Percentiles rank a stretch among this genome's conserved stretches.
Evolutionary conservation across 35 echinoderm and acorn worm species (phyloP).

Genomic region (Nesometra sesokonis): DNA sequence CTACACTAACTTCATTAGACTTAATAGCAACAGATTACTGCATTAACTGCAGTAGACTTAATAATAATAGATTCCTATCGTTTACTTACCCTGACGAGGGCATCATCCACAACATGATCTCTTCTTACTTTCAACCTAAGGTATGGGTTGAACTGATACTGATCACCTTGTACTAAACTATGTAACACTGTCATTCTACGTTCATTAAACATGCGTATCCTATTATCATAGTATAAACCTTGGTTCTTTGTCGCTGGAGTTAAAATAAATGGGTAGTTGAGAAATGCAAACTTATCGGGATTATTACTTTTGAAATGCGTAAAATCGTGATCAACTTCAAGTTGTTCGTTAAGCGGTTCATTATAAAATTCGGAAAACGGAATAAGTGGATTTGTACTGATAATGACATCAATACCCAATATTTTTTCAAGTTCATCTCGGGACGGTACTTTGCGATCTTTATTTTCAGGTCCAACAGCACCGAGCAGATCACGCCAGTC

Average conservation of each 20-base stretch:
- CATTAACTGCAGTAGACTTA: too few relatives aligned
- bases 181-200: conserved; percentile 68
- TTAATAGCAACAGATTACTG: too few relatives aligned
- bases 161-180: conserved; percentile 90
- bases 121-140: conserved; percentile 81
- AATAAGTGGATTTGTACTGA: conserved; percentile 55
- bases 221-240: conserved; percentile 87
- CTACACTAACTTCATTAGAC: too few relatives aligned
- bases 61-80: too few relatives aligned
- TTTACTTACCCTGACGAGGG: conserved; percentile 80
- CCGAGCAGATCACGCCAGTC: conserved; percentile 49
- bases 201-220: conserved; percentile 88
- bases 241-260: conserved; percentile 79
- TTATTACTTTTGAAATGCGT: conserved; percentile 74
- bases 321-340: conserved; percentile 81
- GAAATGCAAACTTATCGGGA: conserved; percentile 65
- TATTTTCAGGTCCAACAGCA: conserved; percentile 39
- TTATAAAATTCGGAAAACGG: conserved; percentile 95
- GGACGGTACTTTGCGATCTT: conserved; percentile 38
- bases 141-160: conserved; percentile 61
- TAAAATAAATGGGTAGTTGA: conserved; percentile 86
- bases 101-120: conserved; percentile 88
- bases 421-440: conserved; percentile 64
- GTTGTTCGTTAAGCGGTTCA: conserved; percentile 82
- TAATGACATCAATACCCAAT: conserved; percentile 41